Evolutionary conservation across 2,888 invertebrate species (phyloP).

Genomic region (Spodoptera littoralis): DNA sequence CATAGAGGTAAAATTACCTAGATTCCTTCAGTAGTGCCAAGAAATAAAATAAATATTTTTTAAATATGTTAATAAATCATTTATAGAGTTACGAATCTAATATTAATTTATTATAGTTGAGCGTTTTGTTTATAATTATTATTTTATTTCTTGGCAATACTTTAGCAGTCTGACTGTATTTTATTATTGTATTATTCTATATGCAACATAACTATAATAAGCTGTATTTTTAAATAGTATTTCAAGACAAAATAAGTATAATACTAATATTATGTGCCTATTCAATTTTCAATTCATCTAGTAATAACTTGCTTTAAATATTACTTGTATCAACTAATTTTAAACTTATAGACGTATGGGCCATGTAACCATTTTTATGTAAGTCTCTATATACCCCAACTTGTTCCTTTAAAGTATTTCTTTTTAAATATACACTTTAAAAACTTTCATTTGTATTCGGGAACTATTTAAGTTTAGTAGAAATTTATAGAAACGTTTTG

Average conservation of each 20-base stretch:
- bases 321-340: constrained; percentile 16
- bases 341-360: not conserved
- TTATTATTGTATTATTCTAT: constrained; percentile 2
- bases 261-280: constrained; percentile 39
- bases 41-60: constrained; percentile 7
- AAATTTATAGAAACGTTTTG: constrained; percentile 76
- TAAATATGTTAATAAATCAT: not conserved
- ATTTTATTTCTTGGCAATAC: constrained; percentile 16
- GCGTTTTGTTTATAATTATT: constrained; percentile 6
- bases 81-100: constrained; percentile 14
- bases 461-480: constrained; percentile 70
- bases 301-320: constrained; percentile 16
- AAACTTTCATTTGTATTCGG: constrained; percentile 51
- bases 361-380: not conserved
- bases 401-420: constrained; percentile 2
- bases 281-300: constrained; percentile 13
- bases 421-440: constrained; percentile 3
- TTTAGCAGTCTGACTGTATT: constrained; percentile 13
- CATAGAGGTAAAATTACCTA: constrained; percentile 31
- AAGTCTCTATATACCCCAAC: not conserved
- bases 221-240: constrained; percentile 35
- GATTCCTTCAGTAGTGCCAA: constrained; percentile 33
- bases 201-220: constrained; percentile 8
- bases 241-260: constrained; percentile 23
- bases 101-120: constrained; percentile 28